Base-by-base conservation (phyloP, 2,113 vertebrate genomes). In the Campylorhamphus procurvoides region DNA sequence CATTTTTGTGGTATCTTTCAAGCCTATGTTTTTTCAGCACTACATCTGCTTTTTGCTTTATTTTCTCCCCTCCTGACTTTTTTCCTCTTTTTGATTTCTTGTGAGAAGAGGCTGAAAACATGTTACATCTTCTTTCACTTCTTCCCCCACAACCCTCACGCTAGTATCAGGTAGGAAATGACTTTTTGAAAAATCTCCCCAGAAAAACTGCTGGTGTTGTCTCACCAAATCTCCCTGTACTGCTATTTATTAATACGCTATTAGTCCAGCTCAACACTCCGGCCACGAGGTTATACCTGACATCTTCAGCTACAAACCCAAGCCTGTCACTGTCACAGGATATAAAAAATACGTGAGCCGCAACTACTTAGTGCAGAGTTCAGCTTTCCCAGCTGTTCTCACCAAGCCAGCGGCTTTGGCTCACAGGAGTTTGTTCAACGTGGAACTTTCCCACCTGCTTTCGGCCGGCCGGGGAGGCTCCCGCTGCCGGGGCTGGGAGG, bases 331-430 rank as follows among this genome's bases (percentile, higher is more conserved):
- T 50, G 12, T 3, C 35, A 14, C 0, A 42, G 37, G 18, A 33
- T 4, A 39, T 1, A 24, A 63, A 53, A 76, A 59, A 18, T 0
- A 22, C 0, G 9, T 0, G 55, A 73, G 13, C 9, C 0, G 7
- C 18, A 39, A 60, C 44, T 28, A 2, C 4, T 15, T 2, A 18
- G 40, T 4, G 1, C 58, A 31, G 40, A 28, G 37, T 37, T 42
- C 24, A 47, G 2, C 20, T 9, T 49, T 49, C 49, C 63, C 86
- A 18, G 62, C 23, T 19, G 47, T 60, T 62, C 28, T 4, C 60
- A 7, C 28, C 23, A 6, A 5, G 9, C 37, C 0, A 7, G 12
- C 5, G 3, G n/a, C 73, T 40, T 11, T 6, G 42, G 14, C 22
- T 55, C 14, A 4, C 25, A 20, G 49, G 14, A 39, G 31, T 18